phyloP scores from a whole-genome alignment of 1,140 invertebrate species.

The Propsilocerus akamusi region DNA sequence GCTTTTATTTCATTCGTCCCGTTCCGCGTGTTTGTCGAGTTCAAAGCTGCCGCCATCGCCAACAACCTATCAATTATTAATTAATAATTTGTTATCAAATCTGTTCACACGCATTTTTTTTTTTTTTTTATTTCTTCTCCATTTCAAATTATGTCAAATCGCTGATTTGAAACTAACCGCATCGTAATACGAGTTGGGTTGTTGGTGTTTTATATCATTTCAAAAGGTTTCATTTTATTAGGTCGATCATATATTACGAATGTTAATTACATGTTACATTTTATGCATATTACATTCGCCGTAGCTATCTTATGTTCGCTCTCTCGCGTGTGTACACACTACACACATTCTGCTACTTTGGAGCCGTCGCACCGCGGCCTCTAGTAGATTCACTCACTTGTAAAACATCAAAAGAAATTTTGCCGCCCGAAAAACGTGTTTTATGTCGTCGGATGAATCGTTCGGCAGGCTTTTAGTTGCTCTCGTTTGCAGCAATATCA shows the following conservation, averaged over 20 bases:
- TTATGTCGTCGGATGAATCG: neutral
- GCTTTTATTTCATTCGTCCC: no score
- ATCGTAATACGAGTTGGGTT: neutral
- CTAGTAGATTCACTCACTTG: neutral
- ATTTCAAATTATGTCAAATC: neutral
- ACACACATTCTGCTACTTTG: neutral
- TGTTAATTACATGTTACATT: constrained; percentile 3
- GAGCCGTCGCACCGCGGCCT: no score
- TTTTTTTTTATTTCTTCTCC: neutral
- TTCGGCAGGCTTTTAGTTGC: neutral
- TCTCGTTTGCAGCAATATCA: neutral
- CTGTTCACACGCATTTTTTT: neutral
- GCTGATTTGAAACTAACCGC: neutral
- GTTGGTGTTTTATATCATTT: constrained; percentile 3
- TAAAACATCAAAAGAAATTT: neutral
- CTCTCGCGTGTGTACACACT: neutral
- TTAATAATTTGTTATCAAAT: constrained; percentile 1
- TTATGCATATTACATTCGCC: neutral
- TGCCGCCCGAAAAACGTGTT: neutral
- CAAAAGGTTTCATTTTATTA: neutral
- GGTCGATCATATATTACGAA: neutral
- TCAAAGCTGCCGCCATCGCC: no score
- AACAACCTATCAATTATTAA: no score
- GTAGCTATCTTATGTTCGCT: neutral
- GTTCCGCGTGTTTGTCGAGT: no score